These are phyloP conservation scores for Aphaenogaster floridana DNA, from an alignment of 1,140 invertebrate species.

Conservation along the genomic window DNA sequence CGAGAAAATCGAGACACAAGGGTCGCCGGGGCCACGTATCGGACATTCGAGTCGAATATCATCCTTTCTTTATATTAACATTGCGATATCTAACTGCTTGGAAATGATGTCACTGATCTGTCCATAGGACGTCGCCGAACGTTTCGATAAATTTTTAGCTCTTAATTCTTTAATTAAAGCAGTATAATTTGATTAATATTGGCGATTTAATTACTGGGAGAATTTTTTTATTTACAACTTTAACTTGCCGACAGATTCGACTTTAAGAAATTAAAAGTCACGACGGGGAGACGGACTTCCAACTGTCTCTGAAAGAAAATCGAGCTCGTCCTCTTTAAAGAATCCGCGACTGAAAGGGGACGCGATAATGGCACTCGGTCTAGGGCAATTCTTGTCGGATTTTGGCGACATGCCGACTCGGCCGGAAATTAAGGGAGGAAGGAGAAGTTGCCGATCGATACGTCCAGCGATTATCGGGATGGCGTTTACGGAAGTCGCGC, in stretches of 20 bases:
- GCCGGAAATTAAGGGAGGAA: slow-evolving; percentile 43
- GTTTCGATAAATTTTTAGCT: not conserved
- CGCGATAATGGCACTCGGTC: not conserved
- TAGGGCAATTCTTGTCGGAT: not conserved
- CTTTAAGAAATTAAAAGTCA: not conserved
- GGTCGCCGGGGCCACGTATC: not conserved
- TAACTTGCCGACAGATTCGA: not conserved
- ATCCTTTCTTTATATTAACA: slow-evolving; percentile 6
- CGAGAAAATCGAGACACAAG: slow-evolving; percentile 31
- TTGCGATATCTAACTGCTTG: not conserved
- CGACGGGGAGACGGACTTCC: not conserved
- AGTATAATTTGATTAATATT: not conserved
- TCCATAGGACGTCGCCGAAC: not conserved
- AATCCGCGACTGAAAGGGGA: not conserved
- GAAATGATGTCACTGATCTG: not conserved
- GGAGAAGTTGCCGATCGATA: slow-evolving; percentile 4
- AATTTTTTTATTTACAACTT: not conserved
- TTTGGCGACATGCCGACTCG: slow-evolving; percentile 36
- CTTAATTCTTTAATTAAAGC: not conserved
- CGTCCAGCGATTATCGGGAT: slow-evolving; percentile 47
- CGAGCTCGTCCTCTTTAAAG: not conserved
- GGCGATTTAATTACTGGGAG: not conserved
- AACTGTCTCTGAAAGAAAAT: not conserved
- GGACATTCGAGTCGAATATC: not conserved
- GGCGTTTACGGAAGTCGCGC: slow-evolving; percentile 51